A percentile compares a stretch with the other conserved stretches of the same genome.
phyloP scores from a whole-genome alignment of 2,888 invertebrate species.

The Eupithecia abbreviata region DNA sequence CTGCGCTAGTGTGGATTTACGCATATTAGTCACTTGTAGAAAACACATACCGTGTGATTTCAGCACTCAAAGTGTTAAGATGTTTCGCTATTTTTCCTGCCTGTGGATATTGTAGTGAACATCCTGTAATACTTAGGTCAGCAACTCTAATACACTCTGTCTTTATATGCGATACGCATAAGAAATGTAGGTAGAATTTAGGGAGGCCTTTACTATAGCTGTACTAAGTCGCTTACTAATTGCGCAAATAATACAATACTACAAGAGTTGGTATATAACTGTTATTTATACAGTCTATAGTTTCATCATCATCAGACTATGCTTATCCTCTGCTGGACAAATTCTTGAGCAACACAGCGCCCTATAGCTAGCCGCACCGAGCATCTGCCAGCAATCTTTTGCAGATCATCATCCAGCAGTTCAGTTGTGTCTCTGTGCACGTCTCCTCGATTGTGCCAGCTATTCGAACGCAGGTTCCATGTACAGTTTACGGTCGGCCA shows the following conservation, averaged over 20 bases:
- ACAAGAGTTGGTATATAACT: too few species aligned
- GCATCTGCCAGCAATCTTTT: background rate
- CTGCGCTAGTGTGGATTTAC: too few species aligned
- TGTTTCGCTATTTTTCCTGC: background rate
- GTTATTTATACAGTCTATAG: too few species aligned
- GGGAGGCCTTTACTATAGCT: too few species aligned
- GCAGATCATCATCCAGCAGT: background rate
- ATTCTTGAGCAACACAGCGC: background rate
- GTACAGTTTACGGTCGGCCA: constrained; percentile 29
- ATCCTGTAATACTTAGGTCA: background rate
- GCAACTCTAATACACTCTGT: too few species aligned
- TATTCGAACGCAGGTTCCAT: constrained; percentile 6
- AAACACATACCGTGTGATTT: too few species aligned
- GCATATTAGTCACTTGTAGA: too few species aligned
- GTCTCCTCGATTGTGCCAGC: constrained; percentile 13
- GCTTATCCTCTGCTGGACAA: background rate
- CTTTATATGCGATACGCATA: too few species aligned
- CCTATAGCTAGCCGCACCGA: background rate
- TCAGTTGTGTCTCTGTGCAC: background rate
- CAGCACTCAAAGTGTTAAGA: too few species aligned
- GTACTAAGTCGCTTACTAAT: too few species aligned
- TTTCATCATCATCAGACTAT: background rate
- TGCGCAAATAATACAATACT: too few species aligned
- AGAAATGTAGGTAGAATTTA: too few species aligned
- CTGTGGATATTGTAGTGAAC: background rate